phyloP scores from a whole-genome alignment of 30 jellyfish, hydroid and myxozoan genomes.

The Aurelia sp. region DNA sequence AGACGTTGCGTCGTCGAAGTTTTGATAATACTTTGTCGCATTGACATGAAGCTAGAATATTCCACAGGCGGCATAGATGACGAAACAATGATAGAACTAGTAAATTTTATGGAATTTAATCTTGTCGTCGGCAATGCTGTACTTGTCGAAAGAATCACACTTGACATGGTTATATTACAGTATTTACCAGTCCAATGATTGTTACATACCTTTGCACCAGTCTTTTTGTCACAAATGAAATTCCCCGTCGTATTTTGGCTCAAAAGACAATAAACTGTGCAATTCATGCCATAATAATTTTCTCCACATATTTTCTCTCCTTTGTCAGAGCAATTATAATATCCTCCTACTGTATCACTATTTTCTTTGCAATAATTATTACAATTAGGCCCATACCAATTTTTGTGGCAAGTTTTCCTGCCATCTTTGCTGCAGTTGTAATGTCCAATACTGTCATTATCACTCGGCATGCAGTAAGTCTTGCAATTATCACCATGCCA shows the following conservation, averaged over 20 bases:
- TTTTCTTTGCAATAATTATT: constrained; percentile 36
- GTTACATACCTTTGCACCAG: constrained; percentile 55
- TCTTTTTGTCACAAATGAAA: constrained; percentile 55
- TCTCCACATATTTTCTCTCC: constrained; percentile 41
- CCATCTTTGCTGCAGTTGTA: constrained; percentile 61
- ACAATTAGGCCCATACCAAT: constrained; percentile 67
- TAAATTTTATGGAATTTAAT: too few species aligned
- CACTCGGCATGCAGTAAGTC: constrained; percentile 43
- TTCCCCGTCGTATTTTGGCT: not conserved
- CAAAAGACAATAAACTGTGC: constrained; percentile 47
- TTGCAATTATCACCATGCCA: constrained; percentile 71
- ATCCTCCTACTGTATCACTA: constrained; percentile 1
- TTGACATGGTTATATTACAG: constrained; percentile 23
- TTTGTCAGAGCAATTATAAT: constrained; percentile 11
- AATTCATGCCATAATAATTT: constrained; percentile 49
- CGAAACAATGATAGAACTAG: too few species aligned
- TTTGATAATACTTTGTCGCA: not conserved
- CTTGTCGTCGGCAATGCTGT: not conserved
- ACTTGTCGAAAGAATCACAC: not conserved
- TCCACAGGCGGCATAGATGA: too few species aligned
- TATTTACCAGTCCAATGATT: constrained; percentile 31
- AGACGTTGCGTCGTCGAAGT: not conserved
- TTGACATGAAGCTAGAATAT: not conserved
- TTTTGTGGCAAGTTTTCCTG: constrained; percentile 35
- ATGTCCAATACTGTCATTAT: constrained; percentile 43